Evolutionary conservation across 2,797 vertebrate genomes (phyloP), one percentile per base, ranked within the genome.

Genomic region (Psittacula echo): DNA sequence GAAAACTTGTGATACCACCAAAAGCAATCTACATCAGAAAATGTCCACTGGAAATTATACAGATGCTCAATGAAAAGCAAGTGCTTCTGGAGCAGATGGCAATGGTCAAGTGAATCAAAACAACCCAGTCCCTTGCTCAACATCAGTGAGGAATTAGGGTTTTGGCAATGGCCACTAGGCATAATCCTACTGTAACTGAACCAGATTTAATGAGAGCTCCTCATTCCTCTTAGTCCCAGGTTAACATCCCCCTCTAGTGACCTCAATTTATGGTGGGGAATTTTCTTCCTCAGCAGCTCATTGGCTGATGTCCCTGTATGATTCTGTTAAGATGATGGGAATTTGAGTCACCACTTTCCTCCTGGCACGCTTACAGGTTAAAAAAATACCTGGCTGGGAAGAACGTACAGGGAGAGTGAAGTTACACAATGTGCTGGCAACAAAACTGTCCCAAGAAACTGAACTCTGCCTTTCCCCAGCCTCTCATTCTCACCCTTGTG

Each of bases 361-460:
- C 80, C 83, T 90, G 93, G 91, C 87, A 42, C 0, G 34, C 54
- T 82, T 90, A 88, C 67, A 90, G 60, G 34, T 79, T 91, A 54
- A 91, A 90, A 88, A 94, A 93, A 75, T 48, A 93, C 85, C 80
- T 84, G 88, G n/a, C 67, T 93, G 80, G 80, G 92, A 94, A 91
- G 62, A 73, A 93, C 74, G 48, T 1, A 27, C 34, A 84, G 88
- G 47, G 67, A 94, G 62, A 84, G 73, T 78, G 70, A 72, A 75
- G 83, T 86, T 76, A 95, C 74, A 93, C 96, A 92, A 89, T 89
- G 86, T 79, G 80, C 93, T 94, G 90, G 94, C 93, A 94, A 71
- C 60, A 90, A 20, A 48, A 73, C 15, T 13, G 34, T 73, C 88
- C 73, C 83, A 34, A 41, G 90, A 29, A 92, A 74, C 77, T 88